A percentile compares a stretch with the other conserved stretches of the same genome.
Conservation (phyloP, 2,113 vertebrate genomes). For the Pollachius pollachius region DNA sequence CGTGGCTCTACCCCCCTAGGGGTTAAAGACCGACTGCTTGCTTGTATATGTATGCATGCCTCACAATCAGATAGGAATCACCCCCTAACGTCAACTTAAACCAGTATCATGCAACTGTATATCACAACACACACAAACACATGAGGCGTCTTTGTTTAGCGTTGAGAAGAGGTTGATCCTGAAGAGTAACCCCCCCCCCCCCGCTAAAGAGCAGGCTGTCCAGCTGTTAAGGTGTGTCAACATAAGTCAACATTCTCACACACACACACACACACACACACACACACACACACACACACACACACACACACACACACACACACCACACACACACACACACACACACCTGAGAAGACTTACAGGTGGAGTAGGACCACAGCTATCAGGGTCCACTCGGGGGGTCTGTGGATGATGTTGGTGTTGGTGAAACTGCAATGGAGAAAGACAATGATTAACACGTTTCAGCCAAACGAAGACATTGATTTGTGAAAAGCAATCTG, state of each 20-base stretch:
- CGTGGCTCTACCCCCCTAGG: too few relatives aligned
- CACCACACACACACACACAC: conserved; percentile 14
- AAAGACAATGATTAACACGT: neutral
- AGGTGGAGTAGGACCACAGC: conserved; percentile 67
- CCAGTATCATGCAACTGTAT: too few relatives aligned
- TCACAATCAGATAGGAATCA: too few relatives aligned
- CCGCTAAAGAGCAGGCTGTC: conserved; percentile 10
- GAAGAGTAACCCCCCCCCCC: too few relatives aligned
- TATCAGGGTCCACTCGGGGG: conserved; percentile 74
- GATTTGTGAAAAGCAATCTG: neutral
- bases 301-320: conserved; percentile 5
- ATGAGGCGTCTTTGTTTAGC: too few relatives aligned
- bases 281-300: conserved; percentile 21
- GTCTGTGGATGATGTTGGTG: conserved; percentile 73
- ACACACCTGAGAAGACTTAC: conserved; percentile 61
- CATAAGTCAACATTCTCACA: neutral
- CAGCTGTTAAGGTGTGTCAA: conserved; percentile 29
- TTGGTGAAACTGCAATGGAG: conserved; percentile 64
- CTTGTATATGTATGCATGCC: too few relatives aligned
- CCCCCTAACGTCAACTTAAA: too few relatives aligned
- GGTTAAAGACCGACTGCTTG: too few relatives aligned
- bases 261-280: too few relatives aligned
- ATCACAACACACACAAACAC: too few relatives aligned
- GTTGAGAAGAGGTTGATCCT: too few relatives aligned
- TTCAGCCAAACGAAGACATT: neutral